Evolutionary conservation across 2,888 invertebrate genomes (phyloP).

Genomic region (Clistopyga incitator): DNA sequence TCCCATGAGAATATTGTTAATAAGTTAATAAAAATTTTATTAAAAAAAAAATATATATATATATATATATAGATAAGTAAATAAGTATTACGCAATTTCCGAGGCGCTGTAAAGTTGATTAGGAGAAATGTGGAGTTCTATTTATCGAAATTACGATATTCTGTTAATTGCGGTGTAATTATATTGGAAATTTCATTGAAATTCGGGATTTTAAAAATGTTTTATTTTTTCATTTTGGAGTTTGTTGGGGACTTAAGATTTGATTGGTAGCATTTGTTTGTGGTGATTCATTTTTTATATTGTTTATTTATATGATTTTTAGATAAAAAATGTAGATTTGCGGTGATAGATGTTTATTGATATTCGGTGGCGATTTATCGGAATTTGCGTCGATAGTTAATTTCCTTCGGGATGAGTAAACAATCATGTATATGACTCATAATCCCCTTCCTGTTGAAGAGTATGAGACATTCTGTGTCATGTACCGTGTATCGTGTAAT

Average conservation of each 20-base stretch:
- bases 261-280: neutral
- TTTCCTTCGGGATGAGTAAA: neutral
- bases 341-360: no score
- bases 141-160: neutral
- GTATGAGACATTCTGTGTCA: neutral
- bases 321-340: no score
- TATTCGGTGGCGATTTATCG: neutral
- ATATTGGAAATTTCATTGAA: no score
- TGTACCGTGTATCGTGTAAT: neutral
- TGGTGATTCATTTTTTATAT: neutral
- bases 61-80: no score
- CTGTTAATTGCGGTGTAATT: no score
- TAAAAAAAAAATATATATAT: no score
- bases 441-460: neutral
- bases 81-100: conserved; percentile 15
- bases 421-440: conserved; percentile 40
- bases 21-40: no score
- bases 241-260: no score
- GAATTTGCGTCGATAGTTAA: neutral
- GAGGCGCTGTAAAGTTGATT: conserved; percentile 27
- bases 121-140: neutral
- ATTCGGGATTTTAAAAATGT: no score
- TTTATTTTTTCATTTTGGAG: no score
- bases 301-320: no score
- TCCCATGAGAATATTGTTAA: no score